phyloP scores from a whole-genome alignment of 92 coral and sea anemone genomes.

The Parazoanthus atlanticus region DNA sequence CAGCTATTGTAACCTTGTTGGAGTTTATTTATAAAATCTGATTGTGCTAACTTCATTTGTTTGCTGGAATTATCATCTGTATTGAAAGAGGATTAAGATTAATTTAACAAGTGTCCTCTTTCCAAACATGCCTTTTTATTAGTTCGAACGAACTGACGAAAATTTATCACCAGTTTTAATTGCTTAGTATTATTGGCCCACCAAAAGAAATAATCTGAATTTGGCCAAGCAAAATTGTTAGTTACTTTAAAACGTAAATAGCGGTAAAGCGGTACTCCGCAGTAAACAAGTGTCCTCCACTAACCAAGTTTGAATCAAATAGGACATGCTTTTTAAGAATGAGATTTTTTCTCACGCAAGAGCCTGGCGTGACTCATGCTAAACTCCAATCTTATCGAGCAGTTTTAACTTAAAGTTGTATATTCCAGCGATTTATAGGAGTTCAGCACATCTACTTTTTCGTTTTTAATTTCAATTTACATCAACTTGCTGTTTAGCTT shows the following conservation, averaged over 20 bases:
- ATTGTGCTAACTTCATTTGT: neutral
- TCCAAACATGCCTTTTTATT: too few relatives aligned
- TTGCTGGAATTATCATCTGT: neutral
- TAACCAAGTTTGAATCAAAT: neutral
- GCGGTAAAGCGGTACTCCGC: neutral
- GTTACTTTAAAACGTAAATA: too few relatives aligned
- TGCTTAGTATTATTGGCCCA: too few relatives aligned
- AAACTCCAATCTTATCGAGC: neutral
- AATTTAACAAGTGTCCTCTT: neutral
- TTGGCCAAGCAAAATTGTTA: neutral
- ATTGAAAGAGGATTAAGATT: neutral
- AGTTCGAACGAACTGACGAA: too few relatives aligned
- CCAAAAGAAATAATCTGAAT: too few relatives aligned
- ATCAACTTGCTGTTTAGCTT: neutral
- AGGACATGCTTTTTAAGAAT: neutral
- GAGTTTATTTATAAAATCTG: neutral
- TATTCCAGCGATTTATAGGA: too few relatives aligned
- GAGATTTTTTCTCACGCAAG: neutral
- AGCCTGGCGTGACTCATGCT: neutral
- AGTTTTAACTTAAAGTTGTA: too few relatives aligned
- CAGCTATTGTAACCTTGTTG: neutral
- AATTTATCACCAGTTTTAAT: too few relatives aligned
- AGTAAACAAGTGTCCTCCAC: neutral
- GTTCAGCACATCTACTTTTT: too few relatives aligned
- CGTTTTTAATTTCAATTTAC: neutral